These are phyloP conservation scores for Cacatua alba DNA, from an alignment of 2,113 vertebrate species.

Conservation along the genomic window DNA sequence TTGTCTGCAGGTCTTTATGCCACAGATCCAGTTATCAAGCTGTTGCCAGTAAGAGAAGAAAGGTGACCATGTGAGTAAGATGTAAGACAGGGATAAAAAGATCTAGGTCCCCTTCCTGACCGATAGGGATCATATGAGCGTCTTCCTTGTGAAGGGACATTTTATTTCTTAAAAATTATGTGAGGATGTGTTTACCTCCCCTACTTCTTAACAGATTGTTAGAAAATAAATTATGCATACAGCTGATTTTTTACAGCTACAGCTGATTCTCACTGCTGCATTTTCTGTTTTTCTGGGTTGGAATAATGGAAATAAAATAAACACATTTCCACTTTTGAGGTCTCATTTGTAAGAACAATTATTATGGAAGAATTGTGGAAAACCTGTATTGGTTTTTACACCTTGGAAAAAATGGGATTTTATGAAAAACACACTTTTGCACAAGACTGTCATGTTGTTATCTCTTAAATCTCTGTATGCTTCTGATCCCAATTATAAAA, in stretches of 20 bases:
- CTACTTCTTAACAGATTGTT: background rate
- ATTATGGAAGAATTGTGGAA: background rate
- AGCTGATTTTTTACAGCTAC: background rate
- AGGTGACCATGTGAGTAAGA: background rate
- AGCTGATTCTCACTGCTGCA: background rate
- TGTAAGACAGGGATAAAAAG: background rate
- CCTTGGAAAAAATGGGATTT: background rate
- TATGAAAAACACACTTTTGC: background rate
- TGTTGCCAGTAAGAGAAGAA: background rate
- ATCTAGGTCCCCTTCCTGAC: background rate
- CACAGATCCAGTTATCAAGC: background rate
- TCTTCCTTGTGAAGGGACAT: background rate
- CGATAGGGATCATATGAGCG: background rate
- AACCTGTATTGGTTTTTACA: background rate
- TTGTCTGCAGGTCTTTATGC: background rate
- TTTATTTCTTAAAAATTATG: background rate
- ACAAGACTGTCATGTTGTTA: background rate
- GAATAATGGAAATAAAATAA: background rate
- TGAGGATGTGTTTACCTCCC: background rate
- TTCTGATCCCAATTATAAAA: background rate
- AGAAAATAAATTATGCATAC: background rate
- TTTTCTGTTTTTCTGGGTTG: background rate
- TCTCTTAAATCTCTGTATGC: background rate
- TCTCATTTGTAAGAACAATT: background rate
- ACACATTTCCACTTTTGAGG: background rate